These are phyloP conservation scores for Centropristis striata DNA, from an alignment of 2,113 vertebrate genomes.

Conservation along the genomic window DNA sequence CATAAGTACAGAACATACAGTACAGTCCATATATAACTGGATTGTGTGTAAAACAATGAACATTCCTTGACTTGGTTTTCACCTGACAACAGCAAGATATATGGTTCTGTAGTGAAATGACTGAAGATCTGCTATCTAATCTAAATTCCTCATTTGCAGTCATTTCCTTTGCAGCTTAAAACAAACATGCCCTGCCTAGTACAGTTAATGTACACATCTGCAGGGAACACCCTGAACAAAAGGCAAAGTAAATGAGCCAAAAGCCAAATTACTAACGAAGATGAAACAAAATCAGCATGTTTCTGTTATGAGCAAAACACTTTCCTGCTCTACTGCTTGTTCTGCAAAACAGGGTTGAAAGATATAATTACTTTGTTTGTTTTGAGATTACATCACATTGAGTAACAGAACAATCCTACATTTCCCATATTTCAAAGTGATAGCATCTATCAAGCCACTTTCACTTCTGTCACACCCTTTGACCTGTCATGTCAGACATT, in stretches of 20 bases:
- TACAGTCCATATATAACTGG: background rate
- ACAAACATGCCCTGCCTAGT: conserved; percentile 12
- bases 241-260: background rate
- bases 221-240: background rate
- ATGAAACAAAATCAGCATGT: background rate
- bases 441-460: too few species aligned
- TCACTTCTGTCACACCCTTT: too few species aligned
- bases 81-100: conserved; percentile 33
- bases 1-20: too few species aligned
- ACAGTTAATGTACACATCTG: conserved; percentile 4
- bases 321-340: background rate
- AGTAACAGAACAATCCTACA: too few species aligned
- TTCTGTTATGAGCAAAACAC: too few species aligned
- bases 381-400: too few species aligned
- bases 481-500: too few species aligned
- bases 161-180: conserved; percentile 16
- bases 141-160: conserved; percentile 19
- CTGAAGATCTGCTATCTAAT: conserved; percentile 37
- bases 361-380: background rate
- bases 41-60: conserved; percentile 6
- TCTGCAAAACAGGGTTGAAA: background rate
- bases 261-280: background rate
- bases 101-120: background rate
- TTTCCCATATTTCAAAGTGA: too few species aligned
- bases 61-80: background rate